Conservation (phyloP, 2,888 invertebrate species). For the Heliconius hortense region DNA sequence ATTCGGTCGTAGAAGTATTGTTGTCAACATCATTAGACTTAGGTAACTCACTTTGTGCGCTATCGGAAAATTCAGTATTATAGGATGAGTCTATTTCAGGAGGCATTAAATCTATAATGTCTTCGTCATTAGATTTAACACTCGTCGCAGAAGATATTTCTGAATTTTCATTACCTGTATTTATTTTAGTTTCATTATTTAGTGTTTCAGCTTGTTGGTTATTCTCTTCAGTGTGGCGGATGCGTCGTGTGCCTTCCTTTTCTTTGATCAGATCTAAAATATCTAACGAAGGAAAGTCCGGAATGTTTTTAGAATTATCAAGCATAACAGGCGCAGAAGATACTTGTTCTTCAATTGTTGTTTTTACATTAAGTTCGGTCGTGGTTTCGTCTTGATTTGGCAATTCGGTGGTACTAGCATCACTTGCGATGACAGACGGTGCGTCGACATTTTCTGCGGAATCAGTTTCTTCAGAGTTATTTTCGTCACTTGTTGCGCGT, state of each 20-base stretch:
- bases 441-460: not conserved
- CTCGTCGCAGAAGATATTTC: slow-evolving; percentile 18
- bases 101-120: slow-evolving; percentile 32
- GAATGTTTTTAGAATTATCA: slow-evolving; percentile 33
- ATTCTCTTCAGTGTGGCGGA: slow-evolving; percentile 27
- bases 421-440: slow-evolving; percentile 9
- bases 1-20: not conserved
- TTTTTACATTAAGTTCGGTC: slow-evolving; percentile 25
- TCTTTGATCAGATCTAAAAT: slow-evolving; percentile 38
- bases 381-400: slow-evolving; percentile 26
- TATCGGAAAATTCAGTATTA: slow-evolving; percentile 37
- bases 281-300: slow-evolving; percentile 33
- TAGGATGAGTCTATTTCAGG: slow-evolving; percentile 34
- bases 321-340: slow-evolving; percentile 25
- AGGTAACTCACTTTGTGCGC: slow-evolving; percentile 17
- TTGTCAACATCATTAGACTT: slow-evolving; percentile 5
- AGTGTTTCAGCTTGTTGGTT: slow-evolving; percentile 7
- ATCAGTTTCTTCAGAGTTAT: not conserved
- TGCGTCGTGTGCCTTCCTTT: slow-evolving; percentile 28
- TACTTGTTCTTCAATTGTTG: slow-evolving; percentile 19
- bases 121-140: slow-evolving; percentile 28
- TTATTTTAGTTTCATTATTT: slow-evolving; percentile 11
- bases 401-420: slow-evolving; percentile 35
- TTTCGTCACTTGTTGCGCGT: slow-evolving; percentile 31
- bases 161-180: slow-evolving; percentile 19